Conservation (phyloP, 2,888 invertebrate species). For the Stenodera caucasica region DNA sequence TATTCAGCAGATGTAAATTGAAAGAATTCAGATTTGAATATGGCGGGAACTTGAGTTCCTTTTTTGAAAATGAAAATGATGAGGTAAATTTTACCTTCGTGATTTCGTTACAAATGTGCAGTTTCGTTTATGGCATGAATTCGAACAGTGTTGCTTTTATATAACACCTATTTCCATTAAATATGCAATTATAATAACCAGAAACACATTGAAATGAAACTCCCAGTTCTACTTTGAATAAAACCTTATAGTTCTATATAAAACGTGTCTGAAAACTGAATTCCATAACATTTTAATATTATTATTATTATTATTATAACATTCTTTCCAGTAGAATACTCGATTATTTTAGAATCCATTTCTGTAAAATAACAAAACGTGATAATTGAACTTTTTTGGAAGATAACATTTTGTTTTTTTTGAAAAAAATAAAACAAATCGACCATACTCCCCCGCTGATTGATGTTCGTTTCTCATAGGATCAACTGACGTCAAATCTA, state of each 20-base stretch:
- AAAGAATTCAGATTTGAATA: conserved; percentile 26
- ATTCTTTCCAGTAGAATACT: not conserved
- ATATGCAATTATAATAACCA: conserved; percentile 29
- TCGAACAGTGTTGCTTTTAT: conserved; percentile 25
- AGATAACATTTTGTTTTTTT: no score
- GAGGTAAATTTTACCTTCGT: conserved; percentile 13
- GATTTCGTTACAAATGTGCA: conserved; percentile 14
- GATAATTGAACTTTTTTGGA: not conserved
- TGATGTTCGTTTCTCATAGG: conserved; percentile 26
- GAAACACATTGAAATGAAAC: conserved; percentile 26
- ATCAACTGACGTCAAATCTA: conserved; percentile 31
- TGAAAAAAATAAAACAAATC: not conserved
- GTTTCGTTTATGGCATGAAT: conserved; percentile 20
- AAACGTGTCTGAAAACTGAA: conserved; percentile 21
- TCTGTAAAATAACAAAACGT: not conserved
- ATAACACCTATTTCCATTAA: conserved; percentile 20
- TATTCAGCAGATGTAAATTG: conserved; percentile 30
- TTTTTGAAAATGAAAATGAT: conserved; percentile 6
- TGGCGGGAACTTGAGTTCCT: not conserved
- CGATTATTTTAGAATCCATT: not conserved
- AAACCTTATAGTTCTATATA: conserved; percentile 26
- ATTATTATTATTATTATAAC: no score
- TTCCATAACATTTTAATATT: not conserved
- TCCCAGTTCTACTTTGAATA: conserved; percentile 27
- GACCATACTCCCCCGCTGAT: conserved; percentile 11